Percentiles rank a stretch among this genome's conserved stretches.
Evolutionary conservation across 2,113 vertebrate genomes (phyloP).

Genomic region (Podiceps cristatus): DNA sequence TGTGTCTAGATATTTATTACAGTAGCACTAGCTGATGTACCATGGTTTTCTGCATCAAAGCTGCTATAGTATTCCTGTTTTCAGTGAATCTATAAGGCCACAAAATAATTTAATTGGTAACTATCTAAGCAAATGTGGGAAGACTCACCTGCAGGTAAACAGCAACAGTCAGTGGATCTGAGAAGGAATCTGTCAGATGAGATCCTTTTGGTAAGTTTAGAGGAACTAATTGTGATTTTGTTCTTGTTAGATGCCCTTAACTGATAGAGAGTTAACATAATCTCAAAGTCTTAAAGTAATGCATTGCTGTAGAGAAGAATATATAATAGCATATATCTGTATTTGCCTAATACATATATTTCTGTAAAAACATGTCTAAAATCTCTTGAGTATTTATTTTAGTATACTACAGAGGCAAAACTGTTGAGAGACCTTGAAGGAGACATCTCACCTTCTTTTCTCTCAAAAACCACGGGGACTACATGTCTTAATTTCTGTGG

Average conservation of each 20-base stretch:
- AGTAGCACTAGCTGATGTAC: background rate
- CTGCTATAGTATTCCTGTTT: background rate
- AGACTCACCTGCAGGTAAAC: background rate
- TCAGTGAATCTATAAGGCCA: background rate
- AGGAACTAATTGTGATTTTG: background rate
- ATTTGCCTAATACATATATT: background rate
- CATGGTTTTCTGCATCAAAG: background rate
- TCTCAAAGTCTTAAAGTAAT: background rate
- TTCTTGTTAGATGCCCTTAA: background rate
- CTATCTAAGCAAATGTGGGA: background rate
- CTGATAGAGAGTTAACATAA: background rate
- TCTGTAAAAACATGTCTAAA: background rate
- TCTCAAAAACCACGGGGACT: background rate
- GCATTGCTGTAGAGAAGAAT: background rate
- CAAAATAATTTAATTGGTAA: background rate
- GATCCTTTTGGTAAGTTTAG: background rate
- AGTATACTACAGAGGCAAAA: background rate
- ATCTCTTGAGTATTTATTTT: background rate
- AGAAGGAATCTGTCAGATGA: background rate
- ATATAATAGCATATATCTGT: background rate
- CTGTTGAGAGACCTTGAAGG: background rate
- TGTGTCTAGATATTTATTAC: background rate
- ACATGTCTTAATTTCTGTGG: background rate
- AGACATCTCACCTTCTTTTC: background rate
- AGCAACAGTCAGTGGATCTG: background rate